These are phyloP conservation scores for Caretta caretta DNA, from an alignment of 2,113 vertebrate genomes.

Conservation along the genomic window DNA sequence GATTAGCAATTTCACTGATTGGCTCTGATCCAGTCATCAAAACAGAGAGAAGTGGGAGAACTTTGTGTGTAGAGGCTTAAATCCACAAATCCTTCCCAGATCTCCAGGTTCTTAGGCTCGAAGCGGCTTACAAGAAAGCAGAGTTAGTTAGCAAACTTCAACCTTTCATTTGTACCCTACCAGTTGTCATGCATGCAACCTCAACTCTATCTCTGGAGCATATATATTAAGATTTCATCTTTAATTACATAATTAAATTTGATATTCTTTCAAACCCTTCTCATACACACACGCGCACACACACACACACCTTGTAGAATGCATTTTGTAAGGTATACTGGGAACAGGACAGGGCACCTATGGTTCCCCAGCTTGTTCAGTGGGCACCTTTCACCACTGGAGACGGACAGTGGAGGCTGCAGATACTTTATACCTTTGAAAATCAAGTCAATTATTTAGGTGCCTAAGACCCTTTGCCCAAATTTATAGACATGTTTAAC, in stretches of 20 bases:
- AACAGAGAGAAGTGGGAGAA: neutral
- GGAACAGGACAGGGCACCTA: fast-evolving
- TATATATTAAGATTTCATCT: neutral
- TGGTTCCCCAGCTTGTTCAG: neutral
- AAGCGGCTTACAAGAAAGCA: neutral
- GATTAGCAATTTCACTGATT: neutral
- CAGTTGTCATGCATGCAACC: neutral
- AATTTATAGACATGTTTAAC: fast-evolving
- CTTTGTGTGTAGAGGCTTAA: neutral
- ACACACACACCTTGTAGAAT: neutral
- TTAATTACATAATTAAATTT: neutral
- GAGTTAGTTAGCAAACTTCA: neutral
- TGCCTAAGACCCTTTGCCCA: neutral
- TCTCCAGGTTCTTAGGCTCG: neutral
- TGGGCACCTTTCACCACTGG: neutral
- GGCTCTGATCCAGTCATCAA: neutral
- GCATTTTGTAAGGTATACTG: neutral
- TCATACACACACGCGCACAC: neutral
- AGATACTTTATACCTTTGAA: neutral
- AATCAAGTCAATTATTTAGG: neutral
- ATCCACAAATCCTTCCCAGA: neutral
- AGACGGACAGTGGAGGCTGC: neutral
- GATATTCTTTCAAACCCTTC: neutral
- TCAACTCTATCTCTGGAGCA: neutral
- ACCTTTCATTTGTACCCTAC: neutral